These are phyloP conservation scores for Acromyrmex charruanus DNA, from an alignment of 1,140 invertebrate genomes.

Conservation along the genomic window DNA sequence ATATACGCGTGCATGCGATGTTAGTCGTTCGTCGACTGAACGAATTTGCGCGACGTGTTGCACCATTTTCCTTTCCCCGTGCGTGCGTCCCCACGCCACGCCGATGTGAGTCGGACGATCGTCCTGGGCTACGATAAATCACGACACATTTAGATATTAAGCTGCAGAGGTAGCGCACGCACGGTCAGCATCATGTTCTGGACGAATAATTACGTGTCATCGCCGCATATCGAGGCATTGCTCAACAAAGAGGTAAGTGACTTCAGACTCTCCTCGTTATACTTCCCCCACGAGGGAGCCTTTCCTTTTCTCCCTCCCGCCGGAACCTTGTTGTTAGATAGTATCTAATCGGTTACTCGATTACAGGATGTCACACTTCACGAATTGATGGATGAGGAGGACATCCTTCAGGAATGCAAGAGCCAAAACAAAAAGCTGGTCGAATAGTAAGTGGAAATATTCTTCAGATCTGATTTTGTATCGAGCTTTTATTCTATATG, in stretches of 20 bases:
- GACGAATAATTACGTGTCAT: conserved; percentile 91
- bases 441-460: conserved; percentile 94
- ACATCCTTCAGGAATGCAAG: conserved; percentile 98
- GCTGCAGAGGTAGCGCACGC: background rate
- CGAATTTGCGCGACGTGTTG: conserved; percentile 35
- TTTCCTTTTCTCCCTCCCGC: background rate
- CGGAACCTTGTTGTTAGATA: background rate
- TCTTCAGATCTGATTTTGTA: background rate
- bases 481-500: background rate
- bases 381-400: conserved; percentile 97
- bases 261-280: background rate
- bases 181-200: conserved; percentile 91
- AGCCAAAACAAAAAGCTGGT: conserved; percentile 96
- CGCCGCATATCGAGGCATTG: conserved; percentile 91
- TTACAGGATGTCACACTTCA: conserved; percentile 95
- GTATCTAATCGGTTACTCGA: conserved; percentile 51
- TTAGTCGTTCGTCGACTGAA: conserved; percentile 40
- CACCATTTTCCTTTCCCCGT: background rate
- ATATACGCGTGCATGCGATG: conserved; percentile 47
- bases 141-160: conserved; percentile 5
- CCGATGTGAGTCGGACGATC: conserved; percentile 28
- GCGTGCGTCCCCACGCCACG: conserved; percentile 22
- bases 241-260: conserved; percentile 91
- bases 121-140: conserved; percentile 18
- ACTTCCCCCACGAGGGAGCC: background rate